These are phyloP conservation scores for Mercenaria mercenaria DNA, from an alignment of 1,140 invertebrate species.

Conservation along the genomic window DNA sequence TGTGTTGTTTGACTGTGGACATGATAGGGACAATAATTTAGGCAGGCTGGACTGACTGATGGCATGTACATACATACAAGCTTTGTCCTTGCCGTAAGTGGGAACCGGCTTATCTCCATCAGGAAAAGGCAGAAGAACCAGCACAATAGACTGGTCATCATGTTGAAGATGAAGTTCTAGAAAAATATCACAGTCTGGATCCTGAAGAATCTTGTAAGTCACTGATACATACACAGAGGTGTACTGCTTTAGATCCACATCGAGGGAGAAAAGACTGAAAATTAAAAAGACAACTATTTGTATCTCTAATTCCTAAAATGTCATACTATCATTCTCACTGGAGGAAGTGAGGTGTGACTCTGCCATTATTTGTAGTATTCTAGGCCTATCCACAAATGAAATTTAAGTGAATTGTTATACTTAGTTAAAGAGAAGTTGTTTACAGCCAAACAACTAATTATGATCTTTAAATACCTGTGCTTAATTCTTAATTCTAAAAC, in stretches of 20 bases:
- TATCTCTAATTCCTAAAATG: too few species aligned
- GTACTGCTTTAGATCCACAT: conserved; percentile 53
- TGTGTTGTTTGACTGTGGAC: conserved; percentile 44
- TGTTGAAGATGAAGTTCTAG: conserved; percentile 56
- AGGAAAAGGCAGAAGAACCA: conserved; percentile 61
- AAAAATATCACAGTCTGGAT: conserved; percentile 65
- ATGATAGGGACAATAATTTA: background rate
- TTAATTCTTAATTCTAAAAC: too few species aligned
- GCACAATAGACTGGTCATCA: conserved; percentile 63
- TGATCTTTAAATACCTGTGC: too few species aligned
- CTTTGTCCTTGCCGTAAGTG: conserved; percentile 44
- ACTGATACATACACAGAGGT: conserved; percentile 55
- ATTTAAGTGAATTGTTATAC: too few species aligned
- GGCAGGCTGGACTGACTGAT: conserved; percentile 8
- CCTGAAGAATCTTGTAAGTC: conserved; percentile 60
- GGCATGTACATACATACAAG: conserved; percentile 55
- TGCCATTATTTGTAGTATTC: too few species aligned
- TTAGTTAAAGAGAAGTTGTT: too few species aligned
- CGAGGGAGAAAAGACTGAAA: conserved; percentile 50
- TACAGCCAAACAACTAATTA: too few species aligned
- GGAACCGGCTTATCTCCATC: conserved; percentile 63
- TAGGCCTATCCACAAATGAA: too few species aligned
- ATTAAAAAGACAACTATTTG: background rate
- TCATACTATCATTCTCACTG: too few species aligned
- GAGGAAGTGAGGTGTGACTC: too few species aligned